Evolutionary conservation across 2,888 invertebrate species (phyloP), one percentile per base, ranked within the genome.

Genomic region (Hyles lineata): DNA sequence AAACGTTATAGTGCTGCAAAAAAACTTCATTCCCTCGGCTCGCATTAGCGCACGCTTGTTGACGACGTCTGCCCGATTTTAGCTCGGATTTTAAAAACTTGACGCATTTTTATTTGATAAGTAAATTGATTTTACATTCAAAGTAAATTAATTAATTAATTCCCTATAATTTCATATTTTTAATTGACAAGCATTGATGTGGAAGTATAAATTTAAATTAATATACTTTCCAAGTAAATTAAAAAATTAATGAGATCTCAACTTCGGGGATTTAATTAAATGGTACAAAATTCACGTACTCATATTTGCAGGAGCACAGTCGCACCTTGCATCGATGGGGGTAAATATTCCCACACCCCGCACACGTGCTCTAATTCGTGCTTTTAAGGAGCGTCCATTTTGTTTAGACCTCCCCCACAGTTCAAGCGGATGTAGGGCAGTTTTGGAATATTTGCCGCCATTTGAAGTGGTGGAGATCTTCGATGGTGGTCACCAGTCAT

Each of bases 341-440:
- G 83, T 80, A 77, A 80, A 83, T 79, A 74, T 89, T 89, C 90
- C 87, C 91, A 90, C 90, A 88, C 87, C 83, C 83, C 82, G 80
- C 88, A 88, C 84, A 85, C 89, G 86, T 83, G 78, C 76, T 74
- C 79, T 82, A 87, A 89, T 87, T 87, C 84, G 77, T 79, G 83
- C 83, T 80, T 82, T 82, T 77, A 80, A 77, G 75, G 76, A 75
- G 74, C 73, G 73, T 78, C 89, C 86, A 87, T 35, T 80, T 32
- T 82, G 82, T 17, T 71, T 43, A 76, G 89, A 85, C 72, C 87
- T 76, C 77, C 77, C 77, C 78, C 78, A 77, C 79, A 79, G 80
- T 78, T 73, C 74, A 35, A 76, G 75, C 74, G 17, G 76, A 78
- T 81, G 81, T 80, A 72, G 72, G 70, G 21, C 73, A 78, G 74